Conservation (phyloP, 2,888 invertebrate species). For the Drosophila heteroneura region DNA sequence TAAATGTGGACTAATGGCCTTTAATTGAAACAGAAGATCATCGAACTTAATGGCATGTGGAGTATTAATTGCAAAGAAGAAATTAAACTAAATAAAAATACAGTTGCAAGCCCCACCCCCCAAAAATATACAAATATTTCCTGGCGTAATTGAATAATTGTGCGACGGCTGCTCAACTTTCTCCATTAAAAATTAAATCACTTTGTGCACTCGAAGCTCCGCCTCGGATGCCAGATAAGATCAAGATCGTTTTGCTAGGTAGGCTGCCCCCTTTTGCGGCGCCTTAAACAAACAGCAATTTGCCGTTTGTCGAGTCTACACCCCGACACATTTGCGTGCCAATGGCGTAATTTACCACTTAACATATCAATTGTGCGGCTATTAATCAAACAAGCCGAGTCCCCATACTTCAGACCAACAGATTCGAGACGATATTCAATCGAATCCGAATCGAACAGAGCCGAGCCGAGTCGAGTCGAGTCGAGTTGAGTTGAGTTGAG, state of each 20-base stretch:
- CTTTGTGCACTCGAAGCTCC: conserved; percentile 64
- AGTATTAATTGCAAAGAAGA: conserved; percentile 38
- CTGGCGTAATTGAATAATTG: conserved; percentile 69
- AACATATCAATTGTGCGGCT: conserved; percentile 80
- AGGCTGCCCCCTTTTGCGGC: conserved; percentile 62
- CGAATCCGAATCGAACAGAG: neutral
- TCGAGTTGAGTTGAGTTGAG: neutral
- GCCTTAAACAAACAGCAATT: conserved; percentile 78
- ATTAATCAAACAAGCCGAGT: conserved; percentile 75
- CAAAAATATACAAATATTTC: neutral
- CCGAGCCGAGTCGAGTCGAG: neutral
- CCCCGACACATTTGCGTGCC: conserved; percentile 74
- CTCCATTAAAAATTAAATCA: conserved; percentile 77
- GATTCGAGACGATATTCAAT: conserved; percentile 28
- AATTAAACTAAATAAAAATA: conserved; percentile 15
- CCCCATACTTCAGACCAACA: conserved; percentile 29
- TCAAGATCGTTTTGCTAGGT: conserved; percentile 47
- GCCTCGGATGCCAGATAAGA: conserved; percentile 49
- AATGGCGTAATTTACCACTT: conserved; percentile 81
- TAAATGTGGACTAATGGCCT: conserved; percentile 71
- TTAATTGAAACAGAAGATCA: conserved; percentile 56
- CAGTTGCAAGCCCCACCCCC: neutral
- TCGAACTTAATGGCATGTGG: conserved; percentile 22
- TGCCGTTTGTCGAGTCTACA: conserved; percentile 50
- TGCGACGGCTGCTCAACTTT: conserved; percentile 58